Conservation (phyloP, 1,140 invertebrate genomes). For the Physella acuta region DNA sequence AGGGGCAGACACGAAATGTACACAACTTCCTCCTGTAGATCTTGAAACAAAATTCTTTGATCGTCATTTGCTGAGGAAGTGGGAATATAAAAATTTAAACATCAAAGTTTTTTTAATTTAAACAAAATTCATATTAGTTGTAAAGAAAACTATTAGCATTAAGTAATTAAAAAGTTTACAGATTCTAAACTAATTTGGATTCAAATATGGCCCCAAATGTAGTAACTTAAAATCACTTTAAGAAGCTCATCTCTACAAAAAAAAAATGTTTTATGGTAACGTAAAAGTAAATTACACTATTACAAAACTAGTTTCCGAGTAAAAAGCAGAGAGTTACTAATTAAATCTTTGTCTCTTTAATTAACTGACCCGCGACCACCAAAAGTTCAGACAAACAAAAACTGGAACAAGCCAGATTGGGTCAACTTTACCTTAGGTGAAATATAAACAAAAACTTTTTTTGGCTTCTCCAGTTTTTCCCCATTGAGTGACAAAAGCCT, state of each 20-base stretch:
- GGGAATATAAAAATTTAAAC: slow-evolving; percentile 18
- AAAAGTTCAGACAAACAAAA: not conserved
- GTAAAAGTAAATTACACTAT: not conserved
- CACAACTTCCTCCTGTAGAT: slow-evolving; percentile 88
- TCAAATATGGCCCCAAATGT: too few relatives aligned
- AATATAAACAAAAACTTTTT: slow-evolving; percentile 83
- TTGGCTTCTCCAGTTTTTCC: slow-evolving; percentile 71
- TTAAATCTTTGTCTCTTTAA: not conserved
- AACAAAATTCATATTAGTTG: too few relatives aligned
- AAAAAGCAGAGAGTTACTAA: not conserved
- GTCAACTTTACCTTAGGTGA: slow-evolving; percentile 57
- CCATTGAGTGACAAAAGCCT: slow-evolving; percentile 75
- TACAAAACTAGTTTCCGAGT: not conserved
- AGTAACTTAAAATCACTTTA: too few relatives aligned
- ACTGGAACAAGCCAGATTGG: not conserved
- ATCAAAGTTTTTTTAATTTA: slow-evolving; percentile 1
- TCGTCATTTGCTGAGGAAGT: slow-evolving; percentile 75
- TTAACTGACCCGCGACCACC: not conserved
- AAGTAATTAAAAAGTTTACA: too few relatives aligned
- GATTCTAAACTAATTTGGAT: too few relatives aligned
- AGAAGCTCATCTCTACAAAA: too few relatives aligned
- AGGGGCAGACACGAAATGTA: slow-evolving; percentile 90
- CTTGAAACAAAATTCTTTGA: slow-evolving; percentile 89
- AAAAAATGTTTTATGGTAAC: too few relatives aligned
- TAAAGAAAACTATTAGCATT: too few relatives aligned